Percentiles rank a stretch among this genome's conserved stretches.
These are phyloP conservation scores for Thalpophila matura DNA, from an alignment of 2,888 invertebrate species.

Conservation along the genomic window DNA sequence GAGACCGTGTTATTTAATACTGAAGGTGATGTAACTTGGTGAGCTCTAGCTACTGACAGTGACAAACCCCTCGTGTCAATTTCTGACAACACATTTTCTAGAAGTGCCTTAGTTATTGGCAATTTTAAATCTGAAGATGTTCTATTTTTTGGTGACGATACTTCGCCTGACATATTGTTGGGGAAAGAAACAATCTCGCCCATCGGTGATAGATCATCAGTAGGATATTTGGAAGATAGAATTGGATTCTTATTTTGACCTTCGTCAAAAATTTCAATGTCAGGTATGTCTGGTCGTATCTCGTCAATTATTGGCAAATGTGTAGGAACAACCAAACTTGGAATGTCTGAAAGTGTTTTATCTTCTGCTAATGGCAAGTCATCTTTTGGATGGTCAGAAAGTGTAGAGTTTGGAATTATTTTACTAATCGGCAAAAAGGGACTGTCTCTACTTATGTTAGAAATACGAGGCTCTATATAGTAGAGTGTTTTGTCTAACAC, in stretches of 20 bases:
- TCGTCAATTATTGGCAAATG: no score
- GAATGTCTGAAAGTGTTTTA: not conserved
- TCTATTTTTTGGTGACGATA: not conserved
- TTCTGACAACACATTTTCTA: constrained; percentile 17
- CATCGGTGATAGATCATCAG: no score
- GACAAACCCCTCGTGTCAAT: not conserved
- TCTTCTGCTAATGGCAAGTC: not conserved
- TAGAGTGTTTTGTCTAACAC: not conserved
- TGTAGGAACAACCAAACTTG: no score
- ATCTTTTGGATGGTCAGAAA: not conserved
- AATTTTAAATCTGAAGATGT: constrained; percentile 1
- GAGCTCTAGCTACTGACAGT: not conserved
- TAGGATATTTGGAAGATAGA: no score
- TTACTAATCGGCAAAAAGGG: no score
- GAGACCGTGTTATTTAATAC: not conserved
- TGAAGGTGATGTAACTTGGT: not conserved
- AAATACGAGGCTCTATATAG: not conserved
- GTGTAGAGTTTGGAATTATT: no score
- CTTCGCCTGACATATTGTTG: no score
- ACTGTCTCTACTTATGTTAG: no score
- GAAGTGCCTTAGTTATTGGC: constrained; percentile 15
- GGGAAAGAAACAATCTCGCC: no score
- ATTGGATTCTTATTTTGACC: no score
- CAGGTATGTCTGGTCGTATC: no score
- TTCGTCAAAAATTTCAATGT: no score